Conservation (phyloP, 2,797 vertebrate genomes). For the Falco berigora region DNA sequence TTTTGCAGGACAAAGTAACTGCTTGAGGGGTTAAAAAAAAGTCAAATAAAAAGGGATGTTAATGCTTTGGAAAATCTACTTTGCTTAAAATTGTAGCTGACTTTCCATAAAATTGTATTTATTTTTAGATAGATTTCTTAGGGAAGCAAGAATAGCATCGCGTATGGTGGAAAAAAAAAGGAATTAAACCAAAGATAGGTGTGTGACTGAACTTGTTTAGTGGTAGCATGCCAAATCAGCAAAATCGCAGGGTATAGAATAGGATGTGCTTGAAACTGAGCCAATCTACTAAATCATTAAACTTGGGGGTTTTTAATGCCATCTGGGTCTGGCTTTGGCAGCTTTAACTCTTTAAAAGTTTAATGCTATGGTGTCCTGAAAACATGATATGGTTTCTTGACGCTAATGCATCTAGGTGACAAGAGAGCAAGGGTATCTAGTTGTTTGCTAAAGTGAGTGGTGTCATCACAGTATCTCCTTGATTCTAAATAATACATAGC, state of each 20-base stretch:
- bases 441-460: neutral
- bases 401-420: neutral
- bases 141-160: neutral
- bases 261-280: neutral
- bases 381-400: constrained; percentile 29
- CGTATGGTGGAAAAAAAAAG: neutral
- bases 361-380: constrained; percentile 51
- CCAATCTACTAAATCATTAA: constrained; percentile 40
- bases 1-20: neutral
- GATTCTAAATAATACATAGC: neutral
- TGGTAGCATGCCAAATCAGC: neutral
- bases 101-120: neutral
- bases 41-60: neutral
- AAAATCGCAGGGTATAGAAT: neutral
- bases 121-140: neutral
- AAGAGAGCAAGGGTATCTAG: constrained; percentile 12
- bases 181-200: neutral
- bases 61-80: neutral
- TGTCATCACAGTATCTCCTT: neutral
- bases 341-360: constrained; percentile 61
- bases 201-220: neutral
- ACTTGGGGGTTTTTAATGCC: neutral
- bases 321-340: constrained; percentile 27
- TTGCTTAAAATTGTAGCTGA: neutral
- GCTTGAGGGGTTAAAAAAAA: neutral